Evolutionary conservation across 1,140 invertebrate species (phyloP).

Genomic region (Euschistus heros): DNA sequence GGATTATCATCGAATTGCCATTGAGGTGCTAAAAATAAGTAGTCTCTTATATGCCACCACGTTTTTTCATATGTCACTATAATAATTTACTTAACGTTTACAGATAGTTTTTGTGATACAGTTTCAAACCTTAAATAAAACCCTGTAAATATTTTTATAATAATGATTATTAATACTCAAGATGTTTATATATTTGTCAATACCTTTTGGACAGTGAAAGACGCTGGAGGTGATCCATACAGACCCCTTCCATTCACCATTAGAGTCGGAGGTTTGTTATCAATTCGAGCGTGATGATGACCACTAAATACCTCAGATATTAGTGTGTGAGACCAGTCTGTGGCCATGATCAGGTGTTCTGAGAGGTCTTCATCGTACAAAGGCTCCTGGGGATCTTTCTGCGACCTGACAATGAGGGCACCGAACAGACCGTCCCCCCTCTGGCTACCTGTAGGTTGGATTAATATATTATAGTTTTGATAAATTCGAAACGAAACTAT

Average conservation of each 20-base stretch:
- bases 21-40: no score
- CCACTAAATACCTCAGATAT: conserved; percentile 57
- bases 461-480: no score
- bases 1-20: no score
- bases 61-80: no score
- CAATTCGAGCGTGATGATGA: conserved; percentile 65
- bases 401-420: conserved; percentile 54
- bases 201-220: conserved; percentile 37
- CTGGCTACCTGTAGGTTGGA: conserved; percentile 50
- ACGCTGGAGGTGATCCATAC: conserved; percentile 42
- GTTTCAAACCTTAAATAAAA: no score
- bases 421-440: conserved; percentile 71
- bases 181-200: no score
- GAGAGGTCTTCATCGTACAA: conserved; percentile 59
- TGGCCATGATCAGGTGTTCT: conserved; percentile 58
- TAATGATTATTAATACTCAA: no score
- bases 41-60: no score
- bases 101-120: no score
- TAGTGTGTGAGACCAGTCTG: conserved; percentile 67
- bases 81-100: no score
- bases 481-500: background rate
- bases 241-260: conserved; percentile 62
- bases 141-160: no score
- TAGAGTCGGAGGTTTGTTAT: conserved; percentile 56
- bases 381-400: conserved; percentile 41